Percentiles rank a stretch among this genome's conserved stretches.
phyloP scores from a whole-genome alignment of 2,888 invertebrate genomes.

The Melanchra persicariae region DNA sequence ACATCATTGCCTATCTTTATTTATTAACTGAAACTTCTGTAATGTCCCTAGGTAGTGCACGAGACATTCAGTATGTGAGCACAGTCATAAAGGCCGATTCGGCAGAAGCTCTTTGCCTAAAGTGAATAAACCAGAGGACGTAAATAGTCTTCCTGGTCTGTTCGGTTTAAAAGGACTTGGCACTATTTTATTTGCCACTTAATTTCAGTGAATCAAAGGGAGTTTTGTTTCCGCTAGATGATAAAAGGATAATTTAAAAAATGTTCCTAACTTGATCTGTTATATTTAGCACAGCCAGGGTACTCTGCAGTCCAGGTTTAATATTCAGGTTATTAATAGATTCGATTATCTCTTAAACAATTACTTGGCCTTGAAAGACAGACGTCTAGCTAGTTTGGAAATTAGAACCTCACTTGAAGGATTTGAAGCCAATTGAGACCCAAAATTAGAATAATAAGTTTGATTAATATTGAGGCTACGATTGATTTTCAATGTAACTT shows the following conservation, averaged over 20 bases:
- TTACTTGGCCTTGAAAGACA: conserved; percentile 10
- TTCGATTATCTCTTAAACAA: conserved; percentile 21
- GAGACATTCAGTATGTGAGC: conserved; percentile 44
- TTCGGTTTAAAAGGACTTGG: conserved; percentile 59
- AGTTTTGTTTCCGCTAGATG: conserved; percentile 35
- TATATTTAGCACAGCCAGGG: neutral
- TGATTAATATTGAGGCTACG: conserved; percentile 8
- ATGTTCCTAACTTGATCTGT: neutral
- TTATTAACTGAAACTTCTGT: conserved; percentile 37
- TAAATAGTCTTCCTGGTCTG: conserved; percentile 72
- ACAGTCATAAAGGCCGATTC: conserved; percentile 68
- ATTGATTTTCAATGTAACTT: conserved; percentile 6
- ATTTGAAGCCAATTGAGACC: neutral
- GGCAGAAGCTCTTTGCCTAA: conserved; percentile 73
- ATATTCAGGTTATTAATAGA: conserved; percentile 24
- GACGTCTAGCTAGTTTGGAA: conserved; percentile 41
- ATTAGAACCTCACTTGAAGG: conserved; percentile 9
- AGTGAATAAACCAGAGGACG: conserved; percentile 62
- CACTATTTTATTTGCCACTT: conserved; percentile 53
- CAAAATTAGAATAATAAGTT: conserved; percentile 12
- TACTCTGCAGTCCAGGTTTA: neutral
- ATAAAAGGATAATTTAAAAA: conserved; percentile 21
- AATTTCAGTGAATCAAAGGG: conserved; percentile 55
- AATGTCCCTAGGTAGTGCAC: conserved; percentile 26
- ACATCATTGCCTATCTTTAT: neutral